phyloP scores from a whole-genome alignment of 2,113 vertebrate species.

The Pampusana beccarii region DNA sequence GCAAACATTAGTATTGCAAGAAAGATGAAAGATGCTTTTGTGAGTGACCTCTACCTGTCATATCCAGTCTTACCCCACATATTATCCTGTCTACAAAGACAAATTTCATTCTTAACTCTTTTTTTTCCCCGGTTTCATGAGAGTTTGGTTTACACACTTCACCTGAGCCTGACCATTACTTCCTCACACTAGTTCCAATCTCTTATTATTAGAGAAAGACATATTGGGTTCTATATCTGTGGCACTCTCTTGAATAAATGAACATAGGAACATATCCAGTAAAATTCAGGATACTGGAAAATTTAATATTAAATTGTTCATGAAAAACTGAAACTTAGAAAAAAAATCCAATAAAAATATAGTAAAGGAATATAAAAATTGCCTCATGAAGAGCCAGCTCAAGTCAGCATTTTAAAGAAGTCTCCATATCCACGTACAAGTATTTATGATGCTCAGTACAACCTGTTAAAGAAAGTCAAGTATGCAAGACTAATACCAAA shows the following conservation, averaged over 20 bases:
- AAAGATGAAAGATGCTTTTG: neutral
- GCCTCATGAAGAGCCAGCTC: neutral
- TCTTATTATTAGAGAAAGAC: neutral
- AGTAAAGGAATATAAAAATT: neutral
- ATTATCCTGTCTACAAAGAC: neutral
- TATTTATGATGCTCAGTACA: neutral
- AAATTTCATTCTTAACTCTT: neutral
- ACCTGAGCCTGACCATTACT: neutral
- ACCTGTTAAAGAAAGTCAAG: constrained; percentile 29
- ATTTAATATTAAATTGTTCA: neutral
- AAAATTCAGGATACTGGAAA: neutral
- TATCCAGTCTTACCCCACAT: neutral
- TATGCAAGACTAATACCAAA: constrained; percentile 23
- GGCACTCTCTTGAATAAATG: neutral
- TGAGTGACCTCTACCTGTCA: neutral
- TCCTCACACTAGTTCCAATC: neutral
- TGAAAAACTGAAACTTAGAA: neutral
- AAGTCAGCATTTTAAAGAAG: neutral
- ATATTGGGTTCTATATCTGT: neutral
- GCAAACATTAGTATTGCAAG: neutral
- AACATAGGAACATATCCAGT: neutral
- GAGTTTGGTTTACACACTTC: neutral
- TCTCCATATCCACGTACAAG: neutral
- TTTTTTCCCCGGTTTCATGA: neutral
- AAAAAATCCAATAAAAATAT: neutral